Evolutionary conservation across 2,888 invertebrate species (phyloP), one percentile per base, ranked within the genome.

Genomic region (Rhyacophila evoluta): DNA sequence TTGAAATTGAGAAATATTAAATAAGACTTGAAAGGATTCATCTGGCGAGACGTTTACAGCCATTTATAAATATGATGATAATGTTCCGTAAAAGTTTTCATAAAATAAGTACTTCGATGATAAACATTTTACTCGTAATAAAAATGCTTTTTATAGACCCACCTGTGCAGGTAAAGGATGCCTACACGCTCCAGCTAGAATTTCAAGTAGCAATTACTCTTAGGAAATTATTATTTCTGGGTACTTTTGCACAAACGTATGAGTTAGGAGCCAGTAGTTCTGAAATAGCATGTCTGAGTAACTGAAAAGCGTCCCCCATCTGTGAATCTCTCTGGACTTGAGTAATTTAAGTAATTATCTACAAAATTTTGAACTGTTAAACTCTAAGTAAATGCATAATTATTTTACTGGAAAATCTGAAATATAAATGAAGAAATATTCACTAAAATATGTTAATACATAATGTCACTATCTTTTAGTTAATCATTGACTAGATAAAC

Each of bases 201-300:
- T 25, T 55, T 55, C 55, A 55, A 55, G 55, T 19, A 55, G 55
- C 55, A 55, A 55, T 55, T 55, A 55, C 55, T 55, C 55, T 55
- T 25, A 55, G 55, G 25, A 55, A 55, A 55, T 55, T 55, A 55
- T 55, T 55, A 55, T 55, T 55, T 19, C 25, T 25, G 8, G 55
- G 10, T 15, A 55, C 25, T 55, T 55, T 55, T 55, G 55, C 55
- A 55, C 8, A 55, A 55, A 55, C 55, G 55, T 55, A 55, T 55
- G 55, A 55, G 25, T 55, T 55, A 55, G 25, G 25, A 8, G 8
- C 10, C 4, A 33, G 29, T 33, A 8, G 19, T 55, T 55, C 55
- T 19, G 19, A 55, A 55, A 55, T 55, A 55, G 55, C 15, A 19
- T 55, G 0, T 25, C 55, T 6, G 25, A 25, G 1, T 55, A 55